A percentile compares a stretch with the other conserved stretches of the same genome.
Evolutionary conservation across 2,888 invertebrate genomes (phyloP).

Genomic region (Lomographa bimaculata): DNA sequence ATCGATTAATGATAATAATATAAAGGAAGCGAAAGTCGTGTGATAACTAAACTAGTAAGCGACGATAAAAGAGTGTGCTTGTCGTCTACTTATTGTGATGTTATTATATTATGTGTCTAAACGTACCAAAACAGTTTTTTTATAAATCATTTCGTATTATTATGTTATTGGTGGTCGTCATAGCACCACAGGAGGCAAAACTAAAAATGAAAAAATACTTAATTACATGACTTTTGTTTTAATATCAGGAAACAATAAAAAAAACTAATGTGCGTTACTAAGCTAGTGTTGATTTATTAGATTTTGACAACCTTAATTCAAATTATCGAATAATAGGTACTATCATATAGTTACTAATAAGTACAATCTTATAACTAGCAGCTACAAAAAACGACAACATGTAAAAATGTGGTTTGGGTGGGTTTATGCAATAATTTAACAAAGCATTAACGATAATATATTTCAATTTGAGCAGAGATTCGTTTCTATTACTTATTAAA

Average conservation of each 20-base stretch:
- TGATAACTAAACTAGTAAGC: slow-evolving; percentile 40
- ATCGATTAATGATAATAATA: too few species aligned
- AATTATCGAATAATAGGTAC: slow-evolving; percentile 5
- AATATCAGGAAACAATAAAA: slow-evolving; percentile 17
- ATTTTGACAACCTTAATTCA: slow-evolving; percentile 19
- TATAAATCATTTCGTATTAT: slow-evolving; percentile 39
- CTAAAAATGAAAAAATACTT: slow-evolving; percentile 56
- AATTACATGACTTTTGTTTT: slow-evolving; percentile 3
- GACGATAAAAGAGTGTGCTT: slow-evolving; percentile 39
- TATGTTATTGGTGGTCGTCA: slow-evolving; percentile 55
- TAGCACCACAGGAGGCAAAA: slow-evolving; percentile 76
- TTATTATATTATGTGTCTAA: slow-evolving; percentile 46
- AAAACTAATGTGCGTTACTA: slow-evolving; percentile 20
- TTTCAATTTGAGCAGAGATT: slow-evolving; percentile 68
- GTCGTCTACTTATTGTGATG: slow-evolving; percentile 45
- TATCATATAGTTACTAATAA: slow-evolving; percentile 1
- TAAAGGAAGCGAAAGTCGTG: slow-evolving; percentile 36
- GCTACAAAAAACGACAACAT: slow-evolving; percentile 33
- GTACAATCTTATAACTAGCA: slow-evolving; percentile 27
- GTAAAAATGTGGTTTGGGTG: slow-evolving; percentile 64
- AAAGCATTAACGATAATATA: slow-evolving; percentile 31
- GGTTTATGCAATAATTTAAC: slow-evolving; percentile 63
- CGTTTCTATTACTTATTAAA: slow-evolving; percentile 29
- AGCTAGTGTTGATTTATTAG: slow-evolving; percentile 27
- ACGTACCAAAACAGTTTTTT: slow-evolving; percentile 43